Evolutionary conservation across 2,113 vertebrate species (phyloP), one percentile per base, ranked within the genome.

Genomic region (Lasiurus borealis): DNA sequence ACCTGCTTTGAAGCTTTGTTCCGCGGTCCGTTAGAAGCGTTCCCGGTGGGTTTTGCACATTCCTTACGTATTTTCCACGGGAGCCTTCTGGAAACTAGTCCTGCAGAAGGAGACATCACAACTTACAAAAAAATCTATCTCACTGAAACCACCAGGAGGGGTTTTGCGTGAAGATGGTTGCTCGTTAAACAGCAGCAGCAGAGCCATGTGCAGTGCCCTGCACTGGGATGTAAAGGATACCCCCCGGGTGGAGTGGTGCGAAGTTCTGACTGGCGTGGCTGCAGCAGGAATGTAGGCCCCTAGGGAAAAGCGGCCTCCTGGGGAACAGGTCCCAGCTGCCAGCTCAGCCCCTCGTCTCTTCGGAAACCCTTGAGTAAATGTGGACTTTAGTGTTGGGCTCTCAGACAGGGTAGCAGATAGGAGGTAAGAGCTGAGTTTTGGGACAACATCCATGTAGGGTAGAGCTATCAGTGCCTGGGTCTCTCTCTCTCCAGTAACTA

Each of bases 1-100:
- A 95, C 95, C 97, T 88, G 98, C 98, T 98, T 98, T 57, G 95
- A 97, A 97, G 96, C 98, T 98, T 98, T 96, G 94, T 97, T 96
- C 97, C 92, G 96, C 96, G 52, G 80, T 97, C 94, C 10, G 94
- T 95, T 92, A 93, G 91, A 94, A 95, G 89, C 19, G 94, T 95
- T 95, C 80, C 96, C 0, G 0, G 77, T 80, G 92, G 97, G 89
- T 88, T 92, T 95, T 44, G 88, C 94, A 72, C 97, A 95, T 97
- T 93, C 95, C 73, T 50, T 94, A 8, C 1, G 95, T 90, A 54
- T 96, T 96, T 96, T 90, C 96, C 93, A 2, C 8, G 50, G 91
- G 94, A 96, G 93, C 68, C 50, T 76, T 97, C 86, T 82, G 83
- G 94, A 90, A 96, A 94, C 34, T 93, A 93, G 94, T 95, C 94